Percentiles rank a stretch among this genome's conserved stretches.
These are phyloP conservation scores for Omphaloscelis lunosa DNA, from an alignment of 2,888 invertebrate species.

Conservation along the genomic window DNA sequence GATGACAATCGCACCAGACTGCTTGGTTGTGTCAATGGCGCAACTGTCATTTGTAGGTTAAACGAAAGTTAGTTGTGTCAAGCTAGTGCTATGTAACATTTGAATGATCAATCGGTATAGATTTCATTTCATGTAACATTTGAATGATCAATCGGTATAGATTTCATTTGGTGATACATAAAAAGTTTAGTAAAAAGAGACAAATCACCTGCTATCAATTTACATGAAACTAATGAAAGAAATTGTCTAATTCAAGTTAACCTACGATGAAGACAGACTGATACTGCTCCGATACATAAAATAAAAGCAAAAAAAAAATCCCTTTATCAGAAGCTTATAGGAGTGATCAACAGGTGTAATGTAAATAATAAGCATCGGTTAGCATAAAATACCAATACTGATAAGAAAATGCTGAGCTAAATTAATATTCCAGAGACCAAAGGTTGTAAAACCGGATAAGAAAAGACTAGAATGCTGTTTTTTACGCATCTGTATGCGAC, in stretches of 20 bases:
- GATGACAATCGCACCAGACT: conserved; percentile 27
- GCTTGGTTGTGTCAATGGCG: conserved; percentile 33
- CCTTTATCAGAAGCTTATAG: conserved; percentile 10
- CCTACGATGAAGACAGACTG: not conserved
- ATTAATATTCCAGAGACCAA: conserved; percentile 23
- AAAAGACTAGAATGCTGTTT: conserved; percentile 54
- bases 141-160: conserved; percentile 16
- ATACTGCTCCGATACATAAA: not conserved
- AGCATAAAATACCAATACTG: conserved; percentile 26
- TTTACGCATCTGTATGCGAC: conserved; percentile 50
- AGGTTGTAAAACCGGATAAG: conserved; percentile 47
- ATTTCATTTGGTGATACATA: conserved; percentile 5
- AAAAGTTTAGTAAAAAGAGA: conserved; percentile 15
- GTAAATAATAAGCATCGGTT: conserved; percentile 6
- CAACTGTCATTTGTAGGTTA: conserved; percentile 46
- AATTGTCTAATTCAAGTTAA: not conserved
- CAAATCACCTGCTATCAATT: not conserved
- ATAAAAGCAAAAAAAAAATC: not conserved
- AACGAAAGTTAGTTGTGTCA: conserved; percentile 46
- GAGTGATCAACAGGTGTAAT: conserved; percentile 12
- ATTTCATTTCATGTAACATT: conserved; percentile 25
- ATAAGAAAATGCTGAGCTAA: conserved; percentile 32
- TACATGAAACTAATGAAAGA: not conserved
- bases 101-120: conserved; percentile 16
- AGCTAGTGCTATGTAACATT: conserved; percentile 22